Conservation (phyloP, 2,797 vertebrate species). For the Propithecus deckenii region DNA sequence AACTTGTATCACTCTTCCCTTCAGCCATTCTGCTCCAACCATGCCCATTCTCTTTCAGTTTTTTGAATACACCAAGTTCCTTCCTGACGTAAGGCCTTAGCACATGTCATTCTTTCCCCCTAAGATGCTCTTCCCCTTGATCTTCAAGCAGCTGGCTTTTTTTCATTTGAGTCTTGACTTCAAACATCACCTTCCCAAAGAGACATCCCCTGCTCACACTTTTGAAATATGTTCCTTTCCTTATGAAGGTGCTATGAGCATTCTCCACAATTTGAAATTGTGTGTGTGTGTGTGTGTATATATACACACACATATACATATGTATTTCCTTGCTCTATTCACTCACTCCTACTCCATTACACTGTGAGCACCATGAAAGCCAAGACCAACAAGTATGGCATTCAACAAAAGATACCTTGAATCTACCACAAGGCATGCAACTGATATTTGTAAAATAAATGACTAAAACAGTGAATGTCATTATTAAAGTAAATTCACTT, state of each 20-base stretch:
- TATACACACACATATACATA: too few species aligned
- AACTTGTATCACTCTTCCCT: neutral
- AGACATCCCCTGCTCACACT: neutral
- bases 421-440: neutral
- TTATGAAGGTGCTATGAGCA: neutral
- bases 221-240: neutral
- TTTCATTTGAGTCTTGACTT: neutral
- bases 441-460: slow-evolving; percentile 28
- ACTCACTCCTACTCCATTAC: neutral
- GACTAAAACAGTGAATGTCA: neutral
- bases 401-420: slow-evolving; percentile 4
- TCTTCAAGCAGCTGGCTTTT: slow-evolving; percentile 5
- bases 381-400: neutral
- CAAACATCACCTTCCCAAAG: neutral
- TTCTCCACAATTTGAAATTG: neutral
- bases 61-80: neutral
- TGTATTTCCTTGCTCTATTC: neutral
- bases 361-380: neutral
- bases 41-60: neutral
- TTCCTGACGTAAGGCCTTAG: neutral
- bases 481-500: slow-evolving; percentile 31
- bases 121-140: neutral
- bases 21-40: neutral
- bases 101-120: neutral
- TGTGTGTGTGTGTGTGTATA: neutral